Evolutionary conservation across 2,797 vertebrate genomes (phyloP).

Genomic region (Triplophysa bombifrons): DNA sequence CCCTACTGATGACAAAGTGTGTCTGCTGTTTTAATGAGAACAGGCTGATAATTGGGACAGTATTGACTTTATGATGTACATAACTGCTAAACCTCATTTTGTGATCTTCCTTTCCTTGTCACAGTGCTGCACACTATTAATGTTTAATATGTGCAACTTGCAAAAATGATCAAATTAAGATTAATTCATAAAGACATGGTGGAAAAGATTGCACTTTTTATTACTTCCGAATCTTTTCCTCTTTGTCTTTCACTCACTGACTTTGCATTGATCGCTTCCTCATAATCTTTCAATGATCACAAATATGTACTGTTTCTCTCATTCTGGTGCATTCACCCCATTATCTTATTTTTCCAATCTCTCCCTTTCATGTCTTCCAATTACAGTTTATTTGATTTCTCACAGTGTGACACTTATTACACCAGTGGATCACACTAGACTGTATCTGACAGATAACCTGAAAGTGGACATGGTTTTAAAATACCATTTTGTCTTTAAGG

Average conservation of each 20-base stretch:
- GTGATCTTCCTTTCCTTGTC: background rate
- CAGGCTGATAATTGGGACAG: constrained; percentile 47
- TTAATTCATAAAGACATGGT: background rate
- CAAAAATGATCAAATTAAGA: background rate
- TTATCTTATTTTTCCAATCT: constrained; percentile 21
- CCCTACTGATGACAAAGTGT: background rate
- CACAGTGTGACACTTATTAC: background rate
- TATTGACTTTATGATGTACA: constrained; percentile 26
- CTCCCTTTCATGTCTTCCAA: constrained; percentile 17
- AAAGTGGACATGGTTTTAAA: constrained; percentile 26
- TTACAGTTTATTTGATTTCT: constrained; percentile 8
- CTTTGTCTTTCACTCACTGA: background rate
- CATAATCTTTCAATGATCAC: background rate
- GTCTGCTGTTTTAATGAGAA: constrained; percentile 51
- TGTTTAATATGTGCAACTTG: background rate
- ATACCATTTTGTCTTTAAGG: constrained; percentile 20
- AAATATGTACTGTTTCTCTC: background rate
- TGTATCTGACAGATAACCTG: constrained; percentile 1
- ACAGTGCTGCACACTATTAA: background rate
- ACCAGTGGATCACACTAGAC: background rate
- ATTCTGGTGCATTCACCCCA: background rate
- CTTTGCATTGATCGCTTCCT: background rate
- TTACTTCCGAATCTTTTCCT: background rate
- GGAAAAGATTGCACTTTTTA: background rate
- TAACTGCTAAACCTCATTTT: background rate